These are phyloP conservation scores for Gobius niger DNA, from an alignment of 2,113 vertebrate genomes.

Conservation along the genomic window DNA sequence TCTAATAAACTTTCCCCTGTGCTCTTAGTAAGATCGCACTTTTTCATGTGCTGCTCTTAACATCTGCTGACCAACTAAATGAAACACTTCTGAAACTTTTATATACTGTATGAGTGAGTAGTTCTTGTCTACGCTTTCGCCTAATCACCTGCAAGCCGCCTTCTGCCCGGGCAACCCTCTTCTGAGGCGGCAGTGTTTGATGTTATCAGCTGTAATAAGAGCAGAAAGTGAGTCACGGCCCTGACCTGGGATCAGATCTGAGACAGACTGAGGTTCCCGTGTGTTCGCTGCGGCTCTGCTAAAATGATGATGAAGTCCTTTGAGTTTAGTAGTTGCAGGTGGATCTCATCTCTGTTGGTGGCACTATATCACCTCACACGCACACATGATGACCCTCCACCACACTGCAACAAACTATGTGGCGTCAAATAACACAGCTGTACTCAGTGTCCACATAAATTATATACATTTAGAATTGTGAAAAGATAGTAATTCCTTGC, in stretches of 20 bases:
- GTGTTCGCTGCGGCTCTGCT: not conserved
- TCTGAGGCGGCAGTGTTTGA: slow-evolving; percentile 24
- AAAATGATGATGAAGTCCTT: slow-evolving; percentile 24
- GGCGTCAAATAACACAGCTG: no score
- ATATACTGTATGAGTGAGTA: not conserved
- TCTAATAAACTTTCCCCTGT: slow-evolving; percentile 42
- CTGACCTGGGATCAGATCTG: slow-evolving; percentile 33
- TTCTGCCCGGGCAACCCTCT: not conserved
- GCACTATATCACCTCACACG: slow-evolving; percentile 1
- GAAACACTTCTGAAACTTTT: slow-evolving; percentile 21
- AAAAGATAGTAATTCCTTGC: no score
- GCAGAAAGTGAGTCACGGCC: slow-evolving; percentile 39
- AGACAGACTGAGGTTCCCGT: slow-evolving; percentile 19
- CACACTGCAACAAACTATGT: not conserved
- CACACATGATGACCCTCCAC: not conserved
- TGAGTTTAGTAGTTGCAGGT: slow-evolving; percentile 42
- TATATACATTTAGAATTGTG: no score
- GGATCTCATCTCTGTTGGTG: slow-evolving; percentile 40
- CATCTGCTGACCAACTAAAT: slow-evolving; percentile 37
- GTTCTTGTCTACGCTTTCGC: not conserved
- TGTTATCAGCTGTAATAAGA: slow-evolving; percentile 34
- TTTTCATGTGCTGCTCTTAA: slow-evolving; percentile 25
- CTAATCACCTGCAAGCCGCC: not conserved
- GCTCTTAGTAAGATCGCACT: slow-evolving; percentile 46
- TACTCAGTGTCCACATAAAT: no score